Evolutionary conservation across 2,797 vertebrate species (phyloP), one percentile per base, ranked within the genome.

Genomic region (Hirundo rustica): DNA sequence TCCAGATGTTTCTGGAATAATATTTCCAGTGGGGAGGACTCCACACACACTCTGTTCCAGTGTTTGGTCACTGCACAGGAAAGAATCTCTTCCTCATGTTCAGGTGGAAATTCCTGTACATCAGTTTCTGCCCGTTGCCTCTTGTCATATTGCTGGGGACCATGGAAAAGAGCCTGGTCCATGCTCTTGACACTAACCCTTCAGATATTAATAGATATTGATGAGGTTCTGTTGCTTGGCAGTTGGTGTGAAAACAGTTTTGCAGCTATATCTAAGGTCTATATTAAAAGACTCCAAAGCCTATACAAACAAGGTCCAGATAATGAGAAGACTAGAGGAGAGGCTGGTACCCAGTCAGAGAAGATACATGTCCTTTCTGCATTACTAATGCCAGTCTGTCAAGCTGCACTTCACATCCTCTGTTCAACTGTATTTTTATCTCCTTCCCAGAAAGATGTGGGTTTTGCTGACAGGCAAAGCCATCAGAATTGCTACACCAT

Each of bases 401-500:
- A 88, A 53, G 4, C 10, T 81, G 21, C 13, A 50, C 6, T 40
- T 60, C 74, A 7, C 17, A 23, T 53, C 2, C 1, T 47, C 16
- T 74, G 5, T 74, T 88, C n/a, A 54, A 16, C 6, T 74, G 14
- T 30, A 16, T 60, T 60, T 83, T 87, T 73, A n/a, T 36, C 13
- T 55, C 13, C 22, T 67, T 75, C 11, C 4, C 4, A 44, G 45
- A 66, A 77, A 45, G 16, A 64, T 5, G 4, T 48, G 4, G 8
- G 16, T 44, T 79, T 79, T 50, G 8, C 10, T 79, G 48, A 16
- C 5, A 62, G 11, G 9, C 3, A 8, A 84, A 23, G 75, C n/a
- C n/a, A n/a, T n/a, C n/a, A n/a, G n/a, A 16, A 22, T 50, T 1
- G 0, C 19, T 73, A 6, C 13, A 67, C 27, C 1, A 1, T 32